Base-by-base conservation (phyloP, 1,140 invertebrate genomes). In the Pristionchus pacificus region DNA sequence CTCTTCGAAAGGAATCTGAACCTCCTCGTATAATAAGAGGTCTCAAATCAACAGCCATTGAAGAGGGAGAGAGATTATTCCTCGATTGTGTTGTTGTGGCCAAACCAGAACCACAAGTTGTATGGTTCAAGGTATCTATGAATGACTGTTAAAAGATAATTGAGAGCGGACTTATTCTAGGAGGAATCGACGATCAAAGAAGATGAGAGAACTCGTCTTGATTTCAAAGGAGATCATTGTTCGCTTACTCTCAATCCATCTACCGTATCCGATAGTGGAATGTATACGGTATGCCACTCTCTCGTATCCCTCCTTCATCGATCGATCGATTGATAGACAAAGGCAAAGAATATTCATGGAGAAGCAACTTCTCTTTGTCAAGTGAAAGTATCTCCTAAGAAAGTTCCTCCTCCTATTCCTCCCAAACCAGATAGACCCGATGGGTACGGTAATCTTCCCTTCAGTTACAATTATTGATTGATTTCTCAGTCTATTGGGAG, bases 21-120 rank as follows among this genome's bases (percentile, higher is more conserved):
- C 19, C 1, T 64, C 33, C 33, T 55, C 3, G 27, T 1, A 27
- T 1, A 31, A 31, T 62, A 15, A 15, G 60, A 19, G 30, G 3
- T 15, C 60, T 31, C 6, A 28, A 24, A n/a, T 19, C 10, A 14
- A 24, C 66, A 25, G 25, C 27, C 6, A 49, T 49, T 10, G 38
- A 49, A 13, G 80, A 85, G 72, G 86, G 87, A 65, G 85, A 85
- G 30, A 78, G 76, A 15, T 72, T 84, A 15, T 62, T 81, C 61
- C 75, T 87, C 29, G 85, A 87, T 74, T 87, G 86, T 79, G 80
- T 86, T 1, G 80, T 87, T n/a, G 79, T 85, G 2, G 86, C 85
- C 59, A 78, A 84, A 28, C 86, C 86, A 49, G 86, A 86, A 72
- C 86, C 86, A 30, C 68, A 77, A 63, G 64, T 72, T 13, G 57